A percentile compares a stretch with the other conserved stretches of the same genome.
phyloP scores from a whole-genome alignment of 23 tunicate species.

The Diplosoma virens region DNA sequence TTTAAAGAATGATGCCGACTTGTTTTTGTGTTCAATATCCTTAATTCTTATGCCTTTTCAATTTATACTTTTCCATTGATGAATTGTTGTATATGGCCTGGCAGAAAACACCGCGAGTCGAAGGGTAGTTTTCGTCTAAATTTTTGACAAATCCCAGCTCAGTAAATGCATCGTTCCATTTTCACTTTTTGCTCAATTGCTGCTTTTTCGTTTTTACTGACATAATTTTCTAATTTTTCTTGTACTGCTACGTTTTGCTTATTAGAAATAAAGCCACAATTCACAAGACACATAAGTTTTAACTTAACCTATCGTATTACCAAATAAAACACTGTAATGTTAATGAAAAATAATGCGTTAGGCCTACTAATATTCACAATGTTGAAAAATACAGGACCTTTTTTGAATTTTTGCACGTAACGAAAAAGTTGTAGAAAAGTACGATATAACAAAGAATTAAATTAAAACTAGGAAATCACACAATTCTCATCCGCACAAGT shows the following conservation, averaged over 20 bases:
- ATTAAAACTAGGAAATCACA: too few species aligned
- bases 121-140: conserved; percentile 41
- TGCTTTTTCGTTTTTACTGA: conserved; percentile 37
- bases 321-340: neutral
- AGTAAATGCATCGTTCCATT: conserved; percentile 54
- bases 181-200: conserved; percentile 42
- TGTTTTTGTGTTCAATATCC: conserved; percentile 54
- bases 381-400: too few species aligned
- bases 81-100: conserved; percentile 53
- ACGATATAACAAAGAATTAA: too few species aligned
- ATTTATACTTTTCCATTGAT: conserved; percentile 41
- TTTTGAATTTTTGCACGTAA: too few species aligned
- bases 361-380: too few species aligned
- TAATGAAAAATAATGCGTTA: conserved; percentile 7
- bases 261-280: conserved; percentile 29
- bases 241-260: conserved; percentile 23
- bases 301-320: neutral
- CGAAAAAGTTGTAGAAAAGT: too few species aligned
- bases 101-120: conserved; percentile 58
- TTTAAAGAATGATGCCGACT: conserved; percentile 56
- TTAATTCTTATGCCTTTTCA: conserved; percentile 51
- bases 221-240: conserved; percentile 1
- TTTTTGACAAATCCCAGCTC: conserved; percentile 38
- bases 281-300: conserved; percentile 31
- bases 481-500: too few species aligned